These are phyloP conservation scores for Tautogolabrus adspersus DNA, from an alignment of 2,113 vertebrate species.

Conservation along the genomic window DNA sequence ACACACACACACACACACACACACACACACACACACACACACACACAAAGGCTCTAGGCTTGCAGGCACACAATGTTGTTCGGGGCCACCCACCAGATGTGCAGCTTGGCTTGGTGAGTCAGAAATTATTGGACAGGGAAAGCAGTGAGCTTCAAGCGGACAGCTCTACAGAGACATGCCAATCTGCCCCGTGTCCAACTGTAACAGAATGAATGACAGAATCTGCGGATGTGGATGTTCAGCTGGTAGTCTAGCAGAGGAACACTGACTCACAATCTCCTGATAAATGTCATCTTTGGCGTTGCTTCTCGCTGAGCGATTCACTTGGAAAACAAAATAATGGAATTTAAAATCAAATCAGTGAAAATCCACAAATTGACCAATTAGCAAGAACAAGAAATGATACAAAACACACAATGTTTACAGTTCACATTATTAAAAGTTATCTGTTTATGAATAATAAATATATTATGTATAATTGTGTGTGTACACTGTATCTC, in stretches of 20 bases:
- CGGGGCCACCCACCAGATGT: conserved; percentile 68
- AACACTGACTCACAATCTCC: conserved; percentile 1
- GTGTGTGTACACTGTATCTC: too few relatives aligned
- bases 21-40: conserved; percentile 24
- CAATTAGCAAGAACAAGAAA: too few relatives aligned
- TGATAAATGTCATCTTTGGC: not conserved
- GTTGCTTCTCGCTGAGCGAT: not conserved
- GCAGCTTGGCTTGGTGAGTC: conserved; percentile 51
- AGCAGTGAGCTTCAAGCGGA: conserved; percentile 24
- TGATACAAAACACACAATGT: too few relatives aligned
- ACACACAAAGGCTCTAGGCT: conserved; percentile 16
- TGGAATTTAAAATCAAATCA: not conserved
- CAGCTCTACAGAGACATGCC: conserved; percentile 39
- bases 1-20: not conserved
- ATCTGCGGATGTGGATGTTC: conserved; percentile 24
- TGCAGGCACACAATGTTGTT: conserved; percentile 33
- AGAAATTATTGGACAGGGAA: conserved; percentile 49
- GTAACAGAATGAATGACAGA: conserved; percentile 49
- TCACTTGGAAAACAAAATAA: not conserved
- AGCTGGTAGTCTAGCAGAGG: conserved; percentile 8
- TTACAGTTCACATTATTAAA: too few relatives aligned
- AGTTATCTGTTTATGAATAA: too few relatives aligned
- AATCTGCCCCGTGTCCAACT: conserved; percentile 58
- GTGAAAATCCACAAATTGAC: not conserved
- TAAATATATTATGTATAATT: too few relatives aligned